Evolutionary conservation across 2,888 invertebrate genomes (phyloP), one percentile per base, ranked within the genome.

Genomic region (Orthosia gracilis): DNA sequence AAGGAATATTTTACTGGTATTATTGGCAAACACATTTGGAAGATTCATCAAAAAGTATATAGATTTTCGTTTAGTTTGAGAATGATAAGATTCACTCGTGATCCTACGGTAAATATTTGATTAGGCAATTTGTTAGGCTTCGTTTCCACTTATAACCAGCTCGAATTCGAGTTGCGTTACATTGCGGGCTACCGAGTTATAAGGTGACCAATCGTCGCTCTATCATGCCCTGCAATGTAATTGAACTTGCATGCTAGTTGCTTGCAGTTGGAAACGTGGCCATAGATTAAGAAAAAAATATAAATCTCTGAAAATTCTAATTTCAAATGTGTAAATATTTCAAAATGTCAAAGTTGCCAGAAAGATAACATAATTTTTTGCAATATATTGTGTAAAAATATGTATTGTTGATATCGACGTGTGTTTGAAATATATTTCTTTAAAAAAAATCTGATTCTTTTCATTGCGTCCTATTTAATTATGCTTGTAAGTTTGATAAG

Each of bases 391-490:
- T 78, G 49, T 72, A 52, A 74, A 45, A 45, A 52, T 71, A 71
- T 67, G 26, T 77, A 68, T 77, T 65, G 15, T 54, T 59, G 61
- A 45, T 71, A 65, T n/a, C 11, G 13, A 17, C 11, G 17, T 18
- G 17, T 50, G 40, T 61, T 31, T 70, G 54, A 67, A 78, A 78
- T 78, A 78, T 63, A 70, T 63, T 73, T 73, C 71, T 59, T 45
- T 1, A 58, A 59, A 72, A 59, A 72, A 78, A 58, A 67, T 7
- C 7, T 50, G 9, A 45, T 73, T 50, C 0, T 18, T 78, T 78
- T 78, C 11, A 64, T 78, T 64, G 72, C 66, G 7, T 66, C 47
- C 57, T 45, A 26, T 3, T 23, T 23, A 50, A 17, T 58, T 21
- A 13, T 18, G 5, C 18, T 54, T 7, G 31, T 31, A 23, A 0